A percentile compares a stretch with the other conserved stretches of the same genome.
phyloP scores from a whole-genome alignment of 53 echinoderm and acorn worm genomes.

The Echinarachnius parma region DNA sequence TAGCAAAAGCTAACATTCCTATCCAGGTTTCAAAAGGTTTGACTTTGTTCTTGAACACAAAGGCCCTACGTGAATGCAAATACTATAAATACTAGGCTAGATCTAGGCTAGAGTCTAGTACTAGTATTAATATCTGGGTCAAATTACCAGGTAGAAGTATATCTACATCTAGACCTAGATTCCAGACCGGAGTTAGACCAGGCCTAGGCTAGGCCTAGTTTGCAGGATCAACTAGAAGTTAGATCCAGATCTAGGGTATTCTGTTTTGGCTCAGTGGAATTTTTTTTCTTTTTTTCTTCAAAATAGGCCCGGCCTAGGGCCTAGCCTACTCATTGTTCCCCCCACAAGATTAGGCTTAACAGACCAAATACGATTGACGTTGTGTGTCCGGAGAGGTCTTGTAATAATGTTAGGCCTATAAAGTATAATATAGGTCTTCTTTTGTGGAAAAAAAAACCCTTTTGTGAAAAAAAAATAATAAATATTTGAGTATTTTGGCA shows the following conservation, averaged over 20 bases:
- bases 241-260: not conserved
- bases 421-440: too few relatives aligned
- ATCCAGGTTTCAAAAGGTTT: conserved; percentile 18
- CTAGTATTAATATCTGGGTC: not conserved
- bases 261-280: not conserved
- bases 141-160: not conserved
- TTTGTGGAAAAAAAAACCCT: too few relatives aligned
- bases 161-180: not conserved
- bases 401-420: too few relatives aligned
- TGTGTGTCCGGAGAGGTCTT: too few relatives aligned
- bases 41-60: conserved; percentile 5
- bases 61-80: conserved; percentile 19
- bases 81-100: conserved; percentile 15
- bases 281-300: not conserved
- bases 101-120: not conserved
- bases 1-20: conserved; percentile 15
- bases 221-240: not conserved
- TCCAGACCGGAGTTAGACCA: not conserved
- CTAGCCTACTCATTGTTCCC: not conserved
- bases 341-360: too few relatives aligned
- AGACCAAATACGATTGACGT: too few relatives aligned
- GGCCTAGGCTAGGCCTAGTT: conserved; percentile 1
- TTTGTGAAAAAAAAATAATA: too few relatives aligned
- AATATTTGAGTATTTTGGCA: too few relatives aligned
- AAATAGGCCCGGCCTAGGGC: not conserved